Base-by-base conservation (phyloP, 2,888 invertebrate genomes). In the Neocrepidodera transversa region DNA sequence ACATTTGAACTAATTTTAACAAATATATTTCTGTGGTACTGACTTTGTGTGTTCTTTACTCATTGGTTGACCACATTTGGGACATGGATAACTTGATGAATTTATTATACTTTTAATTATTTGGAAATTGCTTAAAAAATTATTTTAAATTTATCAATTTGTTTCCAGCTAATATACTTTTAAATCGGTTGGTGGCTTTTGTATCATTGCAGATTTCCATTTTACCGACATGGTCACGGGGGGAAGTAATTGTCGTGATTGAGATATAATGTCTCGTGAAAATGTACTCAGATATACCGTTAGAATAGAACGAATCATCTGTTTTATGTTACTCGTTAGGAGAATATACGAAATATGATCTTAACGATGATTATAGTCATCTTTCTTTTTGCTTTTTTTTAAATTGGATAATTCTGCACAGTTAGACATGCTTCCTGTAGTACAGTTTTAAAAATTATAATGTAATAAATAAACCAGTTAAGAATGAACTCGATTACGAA, bases 241-340 rank as follows among this genome's bases (percentile, higher is more conserved):
- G 16, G 43, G 43, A 28, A 28, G 57, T 51, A 57, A 51, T 57
- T 51, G 57, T 57, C 51, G 35, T 57, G 57, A 45, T 57, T 57
- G 45, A n/a, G 28, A 42, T 35, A 57, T 43, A 50, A 49, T 49
- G 49, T 49, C 32, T 57, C 42, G 42, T 43, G 45, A 17, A 57
- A 57, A 45, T 36, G 32, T 20, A 23, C 48, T 30, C 20, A 10
- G 50, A 51, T 51, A 45, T 43, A 50, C 45, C 32, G 32, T 57
- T 51, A 38, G 18, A 45, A 30, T 23, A 14, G n/a, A n/a, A 35
- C 20, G 28, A 18, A 32, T 32, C 32, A 32, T 13, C 11, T 42
- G 49, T 42, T 56, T 56, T 30, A 32, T 49, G 8, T 16, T 36
- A 30, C 36, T 36, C 26, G 47, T 54, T 47, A 26, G 18, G 6